A percentile compares a stretch with the other conserved stretches of the same genome.
These are phyloP conservation scores for Eilema griseolum DNA, from an alignment of 2,888 invertebrate genomes.

Conservation along the genomic window DNA sequence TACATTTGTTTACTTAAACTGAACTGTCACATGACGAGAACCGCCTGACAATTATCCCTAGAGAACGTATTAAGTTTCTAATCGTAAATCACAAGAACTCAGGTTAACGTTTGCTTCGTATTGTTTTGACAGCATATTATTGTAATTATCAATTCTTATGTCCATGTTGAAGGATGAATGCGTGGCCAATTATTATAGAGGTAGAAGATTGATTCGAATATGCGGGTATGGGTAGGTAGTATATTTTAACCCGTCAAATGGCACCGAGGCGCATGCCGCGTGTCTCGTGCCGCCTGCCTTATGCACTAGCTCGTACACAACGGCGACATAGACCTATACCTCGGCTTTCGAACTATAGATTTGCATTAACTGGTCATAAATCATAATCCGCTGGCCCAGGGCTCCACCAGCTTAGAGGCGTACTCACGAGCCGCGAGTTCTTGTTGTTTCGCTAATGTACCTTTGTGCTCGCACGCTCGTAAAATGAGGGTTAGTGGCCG, in stretches of 20 bases:
- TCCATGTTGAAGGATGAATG: conserved; percentile 54
- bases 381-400: conserved; percentile 70
- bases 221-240: conserved; percentile 57
- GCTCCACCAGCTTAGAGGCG: conserved; percentile 55
- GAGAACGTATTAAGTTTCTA: conserved; percentile 37
- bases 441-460: conserved; percentile 77
- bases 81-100: conserved; percentile 28
- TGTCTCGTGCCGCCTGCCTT: conserved; percentile 39
- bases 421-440: conserved; percentile 67
- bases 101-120: conserved; percentile 25
- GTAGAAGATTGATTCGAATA: conserved; percentile 71
- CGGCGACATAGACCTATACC: conserved; percentile 57
- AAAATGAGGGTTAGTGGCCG: conserved; percentile 71
- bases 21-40: conserved; percentile 33
- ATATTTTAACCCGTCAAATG: conserved; percentile 59
- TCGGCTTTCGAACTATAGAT: conserved; percentile 72
- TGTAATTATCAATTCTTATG: conserved; percentile 27
- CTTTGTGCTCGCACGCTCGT: conserved; percentile 72
- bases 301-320: conserved; percentile 15
- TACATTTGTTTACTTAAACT: conserved; percentile 37
- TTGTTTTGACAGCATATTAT: conserved; percentile 25
- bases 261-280: conserved; percentile 43
- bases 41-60: conserved; percentile 36
- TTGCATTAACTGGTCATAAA: conserved; percentile 79
- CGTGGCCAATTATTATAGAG: conserved; percentile 60